Evolutionary conservation across 2,888 invertebrate genomes (phyloP).

Genomic region (Noctua pronuba): DNA sequence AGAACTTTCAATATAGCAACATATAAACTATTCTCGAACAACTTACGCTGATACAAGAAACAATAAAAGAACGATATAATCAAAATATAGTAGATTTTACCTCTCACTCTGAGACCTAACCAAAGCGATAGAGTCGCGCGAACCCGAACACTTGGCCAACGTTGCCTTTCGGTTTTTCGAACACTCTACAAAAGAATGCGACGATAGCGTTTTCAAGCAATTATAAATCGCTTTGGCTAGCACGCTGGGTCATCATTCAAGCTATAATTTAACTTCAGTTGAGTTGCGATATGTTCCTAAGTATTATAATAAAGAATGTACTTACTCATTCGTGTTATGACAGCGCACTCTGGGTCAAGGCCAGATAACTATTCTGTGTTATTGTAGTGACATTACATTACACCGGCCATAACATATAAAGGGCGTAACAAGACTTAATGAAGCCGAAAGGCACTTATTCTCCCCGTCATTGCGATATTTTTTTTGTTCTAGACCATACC

Average conservation of each 20-base stretch:
- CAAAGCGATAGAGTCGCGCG: neutral
- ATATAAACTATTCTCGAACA: neutral
- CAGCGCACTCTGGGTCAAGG: slow-evolving; percentile 27
- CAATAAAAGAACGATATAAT: neutral
- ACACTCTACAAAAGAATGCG: neutral
- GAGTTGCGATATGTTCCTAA: neutral
- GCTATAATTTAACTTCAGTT: neutral
- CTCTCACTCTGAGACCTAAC: neutral
- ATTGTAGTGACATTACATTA: neutral
- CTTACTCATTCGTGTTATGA: slow-evolving; percentile 13
- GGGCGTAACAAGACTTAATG: too few relatives aligned
- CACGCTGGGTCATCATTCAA: neutral
- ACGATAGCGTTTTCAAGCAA: neutral
- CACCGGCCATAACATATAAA: neutral
- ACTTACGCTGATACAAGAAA: neutral
- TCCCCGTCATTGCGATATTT: too few relatives aligned
- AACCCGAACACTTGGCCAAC: neutral
- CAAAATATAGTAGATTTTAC: neutral
- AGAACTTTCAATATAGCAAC: neutral
- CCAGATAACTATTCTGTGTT: neutral
- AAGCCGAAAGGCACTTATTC: too few relatives aligned
- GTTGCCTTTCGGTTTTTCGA: neutral
- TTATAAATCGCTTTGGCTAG: neutral
- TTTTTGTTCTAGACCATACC: too few relatives aligned
- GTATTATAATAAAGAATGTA: slow-evolving; percentile 7